Base-by-base conservation (phyloP, 2,797 vertebrate species). In the Pipistrellus pygmaeus region DNA sequence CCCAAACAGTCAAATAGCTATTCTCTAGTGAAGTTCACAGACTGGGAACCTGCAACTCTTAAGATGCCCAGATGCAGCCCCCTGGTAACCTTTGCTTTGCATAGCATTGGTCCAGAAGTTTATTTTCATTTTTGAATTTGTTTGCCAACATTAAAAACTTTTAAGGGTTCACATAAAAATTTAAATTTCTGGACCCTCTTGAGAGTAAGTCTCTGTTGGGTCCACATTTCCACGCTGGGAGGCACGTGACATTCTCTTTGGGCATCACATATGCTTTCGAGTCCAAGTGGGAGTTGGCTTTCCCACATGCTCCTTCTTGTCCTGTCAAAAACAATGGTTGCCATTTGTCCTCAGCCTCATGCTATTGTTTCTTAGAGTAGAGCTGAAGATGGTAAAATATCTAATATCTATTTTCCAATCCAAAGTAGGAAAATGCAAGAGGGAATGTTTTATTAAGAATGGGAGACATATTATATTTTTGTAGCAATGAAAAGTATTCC, bases 401-500 rank as follows among this genome's bases (percentile, higher is more conserved):
- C n/a, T 48, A 30, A 11, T 30, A 44, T 55, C 9, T 25, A 77
- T 84, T 72, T 46, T 55, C 23, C 32, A 53, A 35, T 23, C 12
- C 48, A 38, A 53, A 81, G 35, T 44, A 60, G 25, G 55, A 12
- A 81, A 81, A 81, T 62, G 35, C 30, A 23, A 62, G 38, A 30
- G 69, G 10, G 18, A 14, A n/a, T 14, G 44, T 51, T 82, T 72
- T 82, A 85, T 20, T 66, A 60, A 85, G 77, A 84, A 66, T 4
- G 23, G 64, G 32, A 92, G 7, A 46, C 11, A 46, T 13, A 7
- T 48, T 17, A 7, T 55, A 53, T 30, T 93, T 90, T 64, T 90
- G 15, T 53, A 90, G 44, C 73, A 38, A 66, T 57, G 25, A 95
- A 91, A 90, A 93, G 5, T n/a, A 93, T 38, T 57, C 17, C 32